Base-by-base conservation (phyloP, 1,140 invertebrate genomes). In the Centruroides sculpturatus region DNA sequence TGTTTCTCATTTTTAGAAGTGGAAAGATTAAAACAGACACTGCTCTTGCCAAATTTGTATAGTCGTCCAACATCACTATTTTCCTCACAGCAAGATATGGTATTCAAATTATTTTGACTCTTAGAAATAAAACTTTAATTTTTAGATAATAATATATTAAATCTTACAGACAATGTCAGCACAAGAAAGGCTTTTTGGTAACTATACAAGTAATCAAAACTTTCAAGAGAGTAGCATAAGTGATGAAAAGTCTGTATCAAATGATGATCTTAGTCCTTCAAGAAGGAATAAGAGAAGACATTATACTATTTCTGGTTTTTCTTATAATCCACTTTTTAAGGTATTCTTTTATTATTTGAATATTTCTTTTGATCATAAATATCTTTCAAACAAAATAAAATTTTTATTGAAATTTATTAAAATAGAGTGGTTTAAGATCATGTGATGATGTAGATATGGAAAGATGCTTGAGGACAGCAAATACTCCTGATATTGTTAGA, bases 371-470 rank as follows among this genome's bases (percentile, higher is more conserved):
- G 41, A 41, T 5, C 8, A 41, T 41, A 6, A 5, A 41, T 41
- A 6, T 41, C 41, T 41, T 41, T 41, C 41, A 41, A 6, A 41
- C 8, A 6, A 41, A 41, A 41, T 41, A 6, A 41, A 41, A 6
- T 41, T 41, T 41, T 41, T 41, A 41, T 8, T 41, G 8, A 41
- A 41, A 41, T 41, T 8, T 41, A 23, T 41, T 41, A 41, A 1
- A 5, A 41, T 49, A 63, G 62, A 58, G 58, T 47, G 58, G 50
- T 34, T 59, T 56, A 23, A 71, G 86, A 61, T 85, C 87, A 6
- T 76, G 87, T 49, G 88, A 91, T 71, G 88, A 92, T 75, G 74
- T 89, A 41, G 87, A 91, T 67, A 88, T 90, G 85, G 87, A 88
- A 71, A 77, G 85, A 57, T 86, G 84, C 5, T 71, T 89, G 5